phyloP scores from a whole-genome alignment of 2,113 vertebrate genomes.

The Burhinus bistriatus region DNA sequence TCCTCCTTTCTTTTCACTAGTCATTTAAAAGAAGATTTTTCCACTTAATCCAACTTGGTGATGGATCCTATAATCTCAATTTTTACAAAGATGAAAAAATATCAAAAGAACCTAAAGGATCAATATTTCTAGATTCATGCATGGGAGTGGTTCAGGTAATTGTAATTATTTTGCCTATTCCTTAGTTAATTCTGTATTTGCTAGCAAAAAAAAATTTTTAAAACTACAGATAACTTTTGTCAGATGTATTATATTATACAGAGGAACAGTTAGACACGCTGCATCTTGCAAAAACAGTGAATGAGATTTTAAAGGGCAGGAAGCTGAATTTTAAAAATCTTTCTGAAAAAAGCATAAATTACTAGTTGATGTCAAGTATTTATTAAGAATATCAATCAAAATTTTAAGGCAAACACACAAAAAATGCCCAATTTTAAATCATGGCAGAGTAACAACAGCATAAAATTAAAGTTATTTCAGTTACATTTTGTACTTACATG shows the following conservation, averaged over 20 bases:
- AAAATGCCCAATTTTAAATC: neutral
- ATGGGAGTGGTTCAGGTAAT: conserved; percentile 98
- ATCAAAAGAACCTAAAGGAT: conserved; percentile 98
- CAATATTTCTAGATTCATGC: conserved; percentile 97
- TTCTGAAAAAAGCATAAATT: neutral
- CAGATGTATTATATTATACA: neutral
- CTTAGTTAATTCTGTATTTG: neutral
- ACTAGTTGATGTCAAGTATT: neutral
- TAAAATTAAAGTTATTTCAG: neutral
- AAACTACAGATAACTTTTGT: neutral
- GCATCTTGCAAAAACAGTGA: neutral
- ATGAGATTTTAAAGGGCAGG: neutral
- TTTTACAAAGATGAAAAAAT: conserved; percentile 99
- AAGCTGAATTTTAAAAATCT: neutral
- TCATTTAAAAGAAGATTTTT: conserved; percentile 99
- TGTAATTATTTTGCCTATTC: neutral
- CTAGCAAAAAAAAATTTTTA: neutral
- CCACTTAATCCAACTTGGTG: conserved; percentile 93
- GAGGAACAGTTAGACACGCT: neutral
- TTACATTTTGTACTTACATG: conserved; percentile 1
- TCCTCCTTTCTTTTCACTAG: conserved; percentile 64
- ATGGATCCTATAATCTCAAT: conserved; percentile 97
- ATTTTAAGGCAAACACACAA: neutral
- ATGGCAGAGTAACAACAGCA: neutral
- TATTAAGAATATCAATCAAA: neutral